A percentile compares a stretch with the other conserved stretches of the same genome.
These are phyloP conservation scores for Xestobium rufovillosum DNA, from an alignment of 2,888 invertebrate genomes.

Conservation along the genomic window DNA sequence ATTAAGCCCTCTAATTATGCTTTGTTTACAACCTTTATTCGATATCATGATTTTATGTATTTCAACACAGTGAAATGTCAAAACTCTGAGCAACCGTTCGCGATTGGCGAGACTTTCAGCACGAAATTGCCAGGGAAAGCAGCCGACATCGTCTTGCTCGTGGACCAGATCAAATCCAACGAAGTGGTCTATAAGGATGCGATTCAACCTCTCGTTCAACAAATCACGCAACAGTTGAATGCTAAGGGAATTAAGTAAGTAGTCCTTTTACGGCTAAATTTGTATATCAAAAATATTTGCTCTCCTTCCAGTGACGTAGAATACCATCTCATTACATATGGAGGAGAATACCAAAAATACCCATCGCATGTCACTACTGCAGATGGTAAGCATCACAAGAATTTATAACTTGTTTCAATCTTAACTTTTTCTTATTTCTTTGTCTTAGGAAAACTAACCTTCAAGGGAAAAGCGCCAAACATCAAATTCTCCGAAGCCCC, in stretches of 20 bases:
- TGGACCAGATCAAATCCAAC: constrained; percentile 60
- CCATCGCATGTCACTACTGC: constrained; percentile 52
- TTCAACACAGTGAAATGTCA: constrained; percentile 46
- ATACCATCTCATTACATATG: constrained; percentile 52
- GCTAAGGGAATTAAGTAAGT: constrained; percentile 56
- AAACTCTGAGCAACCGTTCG: constrained; percentile 41
- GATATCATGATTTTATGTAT: too few species aligned
- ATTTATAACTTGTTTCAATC: too few species aligned
- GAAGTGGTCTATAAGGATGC: constrained; percentile 57
- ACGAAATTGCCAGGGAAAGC: constrained; percentile 62
- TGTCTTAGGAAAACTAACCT: constrained; percentile 37
- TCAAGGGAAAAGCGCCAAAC: constrained; percentile 46
- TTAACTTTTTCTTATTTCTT: too few species aligned
- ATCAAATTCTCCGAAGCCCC: constrained; percentile 35
- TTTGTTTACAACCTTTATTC: too few species aligned
- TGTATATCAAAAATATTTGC: not conserved
- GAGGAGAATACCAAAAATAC: constrained; percentile 48
- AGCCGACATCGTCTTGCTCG: constrained; percentile 72
- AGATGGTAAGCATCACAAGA: too few species aligned
- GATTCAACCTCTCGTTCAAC: constrained; percentile 52
- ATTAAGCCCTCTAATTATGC: too few species aligned
- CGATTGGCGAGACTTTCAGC: constrained; percentile 56
- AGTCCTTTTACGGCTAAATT: constrained; percentile 5
- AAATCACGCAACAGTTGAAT: constrained; percentile 54
- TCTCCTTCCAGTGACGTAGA: constrained; percentile 49